Percentiles rank a stretch among this genome's conserved stretches.
Evolutionary conservation across 2,797 vertebrate genomes (phyloP).

Genomic region (Pseudochirops cupreus): DNA sequence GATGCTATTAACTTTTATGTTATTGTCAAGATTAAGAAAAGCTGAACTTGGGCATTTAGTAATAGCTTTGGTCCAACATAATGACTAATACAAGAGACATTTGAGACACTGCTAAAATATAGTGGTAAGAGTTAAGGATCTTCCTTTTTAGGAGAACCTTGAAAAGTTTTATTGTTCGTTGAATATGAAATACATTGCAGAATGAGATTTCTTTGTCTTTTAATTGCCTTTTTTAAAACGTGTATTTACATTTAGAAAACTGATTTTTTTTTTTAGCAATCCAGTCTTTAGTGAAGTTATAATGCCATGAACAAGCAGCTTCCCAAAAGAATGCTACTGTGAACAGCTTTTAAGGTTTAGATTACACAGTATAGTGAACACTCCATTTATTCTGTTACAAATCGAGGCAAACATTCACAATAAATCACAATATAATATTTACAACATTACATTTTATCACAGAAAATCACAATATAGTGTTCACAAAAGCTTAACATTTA

Average conservation of each 20-base stretch:
- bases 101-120: neutral
- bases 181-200: neutral
- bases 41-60: neutral
- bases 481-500: no score
- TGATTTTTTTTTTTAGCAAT: neutral
- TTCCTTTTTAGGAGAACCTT: neutral
- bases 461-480: no score
- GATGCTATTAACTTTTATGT: neutral
- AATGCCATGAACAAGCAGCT: no score
- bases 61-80: neutral
- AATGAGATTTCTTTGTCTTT: neutral
- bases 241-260: neutral
- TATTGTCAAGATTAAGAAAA: neutral
- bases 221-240: neutral
- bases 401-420: no score
- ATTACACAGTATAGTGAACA: no score
- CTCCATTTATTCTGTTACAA: no score
- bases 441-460: no score
- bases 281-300: neutral
- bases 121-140: neutral
- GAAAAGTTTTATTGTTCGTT: neutral
- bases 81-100: neutral
- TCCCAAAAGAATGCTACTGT: no score
- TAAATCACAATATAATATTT: no score
- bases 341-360: no score